phyloP scores from a whole-genome alignment of 1,140 invertebrate genomes.

The Drosophila gunungcola region DNA sequence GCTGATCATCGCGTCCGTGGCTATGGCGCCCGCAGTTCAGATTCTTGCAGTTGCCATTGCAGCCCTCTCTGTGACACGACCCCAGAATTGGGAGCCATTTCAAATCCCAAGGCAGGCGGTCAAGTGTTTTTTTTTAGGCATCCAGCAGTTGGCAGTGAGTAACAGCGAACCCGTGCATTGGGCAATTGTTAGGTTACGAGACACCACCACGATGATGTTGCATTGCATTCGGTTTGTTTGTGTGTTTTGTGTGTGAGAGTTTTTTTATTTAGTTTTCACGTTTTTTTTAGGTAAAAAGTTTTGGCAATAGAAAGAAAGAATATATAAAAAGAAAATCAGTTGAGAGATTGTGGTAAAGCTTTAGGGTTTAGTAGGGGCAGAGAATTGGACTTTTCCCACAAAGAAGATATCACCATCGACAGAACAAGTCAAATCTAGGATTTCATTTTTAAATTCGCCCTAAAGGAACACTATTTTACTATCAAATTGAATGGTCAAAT shows the following conservation, averaged over 20 bases:
- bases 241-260: slow-evolving; percentile 23
- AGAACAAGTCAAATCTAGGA: background rate
- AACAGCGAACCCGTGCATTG: slow-evolving; percentile 66
- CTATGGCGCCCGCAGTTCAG: slow-evolving; percentile 67
- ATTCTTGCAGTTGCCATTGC: slow-evolving; percentile 75
- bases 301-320: slow-evolving; percentile 72
- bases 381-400: slow-evolving; percentile 4
- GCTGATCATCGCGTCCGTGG: slow-evolving; percentile 36
- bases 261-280: slow-evolving; percentile 40
- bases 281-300: slow-evolving; percentile 48
- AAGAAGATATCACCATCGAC: background rate
- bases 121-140: slow-evolving; percentile 64
- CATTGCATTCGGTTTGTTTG: slow-evolving; percentile 44
- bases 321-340: slow-evolving; percentile 73
- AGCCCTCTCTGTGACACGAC: slow-evolving; percentile 42
- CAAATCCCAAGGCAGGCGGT: slow-evolving; percentile 35
- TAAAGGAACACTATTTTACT: background rate
- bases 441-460: background rate
- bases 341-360: slow-evolving; percentile 53
- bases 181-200: slow-evolving; percentile 57
- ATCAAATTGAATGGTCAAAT: too few species aligned
- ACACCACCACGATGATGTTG: slow-evolving; percentile 45
- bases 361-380: slow-evolving; percentile 28
- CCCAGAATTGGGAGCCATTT: background rate
- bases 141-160: slow-evolving; percentile 81